Evolutionary conservation across 2,888 invertebrate species (phyloP).

Genomic region (Mythimna lalbum): DNA sequence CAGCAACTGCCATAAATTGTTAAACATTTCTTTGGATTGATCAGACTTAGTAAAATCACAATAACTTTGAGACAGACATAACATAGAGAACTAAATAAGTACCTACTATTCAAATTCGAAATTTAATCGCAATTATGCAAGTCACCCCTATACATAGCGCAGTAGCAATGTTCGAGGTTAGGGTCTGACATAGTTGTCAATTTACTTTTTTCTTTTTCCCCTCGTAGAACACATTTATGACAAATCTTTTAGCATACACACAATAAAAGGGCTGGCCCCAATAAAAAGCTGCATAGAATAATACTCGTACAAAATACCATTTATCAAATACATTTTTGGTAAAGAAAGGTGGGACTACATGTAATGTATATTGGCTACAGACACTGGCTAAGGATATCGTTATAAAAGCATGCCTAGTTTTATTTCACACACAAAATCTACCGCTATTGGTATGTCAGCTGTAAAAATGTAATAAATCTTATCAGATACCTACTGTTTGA

Average conservation of each 20-base stretch:
- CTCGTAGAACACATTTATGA: constrained; percentile 11
- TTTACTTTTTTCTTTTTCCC: constrained; percentile 7
- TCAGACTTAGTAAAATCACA: constrained; percentile 81
- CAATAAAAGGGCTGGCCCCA: constrained; percentile 15
- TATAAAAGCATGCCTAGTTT: constrained; percentile 32
- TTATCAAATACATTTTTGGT: constrained; percentile 52
- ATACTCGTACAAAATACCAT: constrained; percentile 31
- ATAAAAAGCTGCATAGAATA: constrained; percentile 33
- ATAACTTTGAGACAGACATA: constrained; percentile 60
- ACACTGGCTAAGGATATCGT: constrained; percentile 33
- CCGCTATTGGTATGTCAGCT: constrained; percentile 47
- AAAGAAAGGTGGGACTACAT: constrained; percentile 44
- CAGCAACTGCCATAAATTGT: constrained; percentile 47
- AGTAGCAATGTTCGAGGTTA: background rate
- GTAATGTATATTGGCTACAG: constrained; percentile 41
- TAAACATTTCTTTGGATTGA: constrained; percentile 72
- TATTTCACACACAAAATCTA: constrained; percentile 55
- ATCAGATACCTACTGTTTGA: constrained; percentile 36
- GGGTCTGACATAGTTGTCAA: constrained; percentile 24
- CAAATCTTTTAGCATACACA: constrained; percentile 11
- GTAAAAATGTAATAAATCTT: constrained; percentile 45
- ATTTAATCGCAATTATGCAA: constrained; percentile 21
- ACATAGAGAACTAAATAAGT: constrained; percentile 52
- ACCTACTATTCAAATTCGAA: constrained; percentile 42
- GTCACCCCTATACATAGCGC: constrained; percentile 6